phyloP scores from a whole-genome alignment of 2,797 vertebrate species.

The Hapalemur alaotrensis region DNA sequence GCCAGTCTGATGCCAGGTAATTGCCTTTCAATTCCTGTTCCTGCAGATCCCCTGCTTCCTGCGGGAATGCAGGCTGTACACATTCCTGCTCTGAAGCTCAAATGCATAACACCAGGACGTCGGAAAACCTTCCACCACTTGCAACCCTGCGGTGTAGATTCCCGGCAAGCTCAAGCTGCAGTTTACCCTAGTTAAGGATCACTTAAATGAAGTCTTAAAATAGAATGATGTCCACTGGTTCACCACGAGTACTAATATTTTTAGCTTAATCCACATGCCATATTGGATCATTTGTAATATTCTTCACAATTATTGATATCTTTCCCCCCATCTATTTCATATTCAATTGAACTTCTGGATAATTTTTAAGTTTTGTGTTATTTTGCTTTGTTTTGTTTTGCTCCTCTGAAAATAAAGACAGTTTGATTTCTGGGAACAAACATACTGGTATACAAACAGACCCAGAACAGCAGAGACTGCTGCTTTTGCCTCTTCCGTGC shows the following conservation, averaged over 20 bases:
- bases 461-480: background rate
- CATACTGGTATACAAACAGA: background rate
- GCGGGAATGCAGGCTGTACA: background rate
- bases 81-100: background rate
- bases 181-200: background rate
- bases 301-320: background rate
- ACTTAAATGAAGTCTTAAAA: background rate
- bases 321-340: background rate
- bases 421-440: background rate
- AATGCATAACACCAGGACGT: background rate
- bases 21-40: constrained; percentile 32
- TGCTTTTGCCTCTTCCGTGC: background rate
- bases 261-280: background rate
- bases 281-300: background rate
- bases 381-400: background rate
- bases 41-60: constrained; percentile 20
- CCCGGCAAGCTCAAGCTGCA: background rate
- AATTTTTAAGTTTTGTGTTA: background rate
- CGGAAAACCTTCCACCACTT: background rate
- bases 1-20: constrained; percentile 49
- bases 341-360: background rate
- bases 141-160: background rate
- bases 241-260: background rate
- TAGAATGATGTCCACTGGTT: background rate
- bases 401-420: background rate